Base-by-base conservation (phyloP, 2,888 invertebrate species). In the Lycia hirtaria region DNA sequence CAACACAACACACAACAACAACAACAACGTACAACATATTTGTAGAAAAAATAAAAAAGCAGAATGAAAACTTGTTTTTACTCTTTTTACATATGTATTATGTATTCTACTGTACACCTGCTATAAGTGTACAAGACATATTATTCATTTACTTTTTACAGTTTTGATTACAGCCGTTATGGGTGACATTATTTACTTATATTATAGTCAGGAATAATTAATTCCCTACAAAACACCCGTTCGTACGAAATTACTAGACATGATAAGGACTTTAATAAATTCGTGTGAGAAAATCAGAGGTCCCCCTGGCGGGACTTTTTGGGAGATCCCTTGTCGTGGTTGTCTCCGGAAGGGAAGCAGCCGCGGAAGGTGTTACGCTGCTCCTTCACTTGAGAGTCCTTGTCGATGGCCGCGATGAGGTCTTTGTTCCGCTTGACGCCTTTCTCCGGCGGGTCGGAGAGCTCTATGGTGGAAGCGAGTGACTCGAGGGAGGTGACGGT, bases 401-500 rank as follows among this genome's bases (percentile, higher is more conserved):
- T 89, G 4, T 78, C 76, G 3, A 83, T 63, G 44, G 64, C 72
- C 33, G 65, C 44, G 50, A 87, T 83, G 30, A 81, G 64, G 7
- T 56, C 40, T 12, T 19, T 12, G 61, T 78, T 83, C 3, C 86
- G 80, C 63, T 88, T 87, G 2, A 83, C 68, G 15, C 64, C 75
- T 43, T 71, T 76, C 14, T 83, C 80, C 1, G 38, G 1, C 10
- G 12, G 4, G 20, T 55, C 43, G 14, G 59, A 48, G 12, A 80
- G 63, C 35, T 87, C 86, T n/a, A 81, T 77, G 22, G 87, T 80
- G n/a, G 85, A 87, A 15, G 86, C 87, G 59, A 92, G 81, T 4
- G 94, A 94, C 61, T 93, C 92, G 30, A 94, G 76, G 1, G 94
- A 94, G 4, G 94, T 93, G 44, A 92, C 93, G 0, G 94, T 94